phyloP scores from a whole-genome alignment of 2,888 invertebrate species.

The Ferrisia virgata region DNA sequence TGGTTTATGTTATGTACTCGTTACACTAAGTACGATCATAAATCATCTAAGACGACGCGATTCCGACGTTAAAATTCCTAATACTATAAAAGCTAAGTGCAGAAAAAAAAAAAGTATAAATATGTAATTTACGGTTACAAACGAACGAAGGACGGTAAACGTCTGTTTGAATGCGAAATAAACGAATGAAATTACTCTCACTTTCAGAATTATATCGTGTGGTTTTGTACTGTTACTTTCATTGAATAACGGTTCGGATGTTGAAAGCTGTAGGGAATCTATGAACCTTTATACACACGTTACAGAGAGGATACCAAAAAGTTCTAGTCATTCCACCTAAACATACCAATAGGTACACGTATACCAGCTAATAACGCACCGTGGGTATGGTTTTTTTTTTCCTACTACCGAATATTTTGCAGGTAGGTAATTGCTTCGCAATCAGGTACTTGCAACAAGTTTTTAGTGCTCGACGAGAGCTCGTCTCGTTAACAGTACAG shows the following conservation, averaged over 20 bases:
- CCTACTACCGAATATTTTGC: not conserved
- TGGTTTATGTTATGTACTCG: not conserved
- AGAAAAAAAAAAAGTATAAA: not conserved
- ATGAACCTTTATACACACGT: not conserved
- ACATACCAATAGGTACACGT: not conserved
- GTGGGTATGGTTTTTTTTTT: not conserved
- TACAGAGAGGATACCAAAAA: conserved; percentile 1
- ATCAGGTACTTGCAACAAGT: not conserved
- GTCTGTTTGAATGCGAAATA: not conserved
- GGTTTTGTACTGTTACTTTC: conserved; percentile 20
- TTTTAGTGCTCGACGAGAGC: not conserved
- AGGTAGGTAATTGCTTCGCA: not conserved
- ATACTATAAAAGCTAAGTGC: not conserved
- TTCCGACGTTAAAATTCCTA: not conserved
- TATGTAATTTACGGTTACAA: conserved; percentile 11
- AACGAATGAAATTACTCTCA: conserved; percentile 19
- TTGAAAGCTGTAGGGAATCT: conserved; percentile 20
- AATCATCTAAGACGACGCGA: not conserved
- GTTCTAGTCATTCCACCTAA: conserved; percentile 13
- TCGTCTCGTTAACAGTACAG: not conserved
- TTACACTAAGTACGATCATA: not conserved
- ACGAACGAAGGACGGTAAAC: not conserved
- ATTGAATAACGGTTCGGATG: conserved; percentile 2
- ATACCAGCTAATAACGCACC: not conserved
- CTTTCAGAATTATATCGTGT: conserved; percentile 22